Evolutionary conservation across 35 echinoderm and acorn worm species (phyloP), one percentile per base, ranked within the genome.

Genomic region (Ophiothrix spiculata): DNA sequence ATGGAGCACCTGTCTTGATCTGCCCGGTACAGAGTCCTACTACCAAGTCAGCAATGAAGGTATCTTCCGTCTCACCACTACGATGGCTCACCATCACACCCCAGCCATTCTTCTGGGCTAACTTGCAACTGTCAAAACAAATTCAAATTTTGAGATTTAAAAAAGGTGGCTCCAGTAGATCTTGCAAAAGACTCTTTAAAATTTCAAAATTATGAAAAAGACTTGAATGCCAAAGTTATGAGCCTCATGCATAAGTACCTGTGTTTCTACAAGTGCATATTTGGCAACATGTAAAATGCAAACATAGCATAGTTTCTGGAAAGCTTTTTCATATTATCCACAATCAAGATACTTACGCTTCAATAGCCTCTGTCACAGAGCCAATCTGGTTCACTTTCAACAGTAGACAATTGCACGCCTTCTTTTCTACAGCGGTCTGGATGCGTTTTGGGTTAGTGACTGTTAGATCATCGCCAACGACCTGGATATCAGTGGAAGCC

Each of bases 11-110:
- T 0, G 96, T 99, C 79, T 99, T 99, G 32, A 99, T 99, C 83
- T 94, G 96, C 21, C 96, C 96, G 17, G 96, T 99, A 74, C 96
- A 94, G 15, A 99, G 89, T 32, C 96, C 96, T 10, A 99, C 96
- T 38, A 99, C 96, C 82, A 99, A 56, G 39, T 99, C 96, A 56
- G 96, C 96, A 63, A 99, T 99, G 80, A 91, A 91, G 11, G 96
- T 94, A 38, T 99, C 96, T 80, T 99, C 96, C 0, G 96, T 99
- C 46, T 99, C 96, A 1, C 96, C 96, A 77, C 96, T 99, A 37
- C 96, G 92, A 83, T 99, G 96, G 75, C 96, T 99, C 6, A 98
- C 95, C 96, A 99, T 99, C 36, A 99, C 92, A 29, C 95, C 95
- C 95, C 95, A 98, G 28, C 95, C 95, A 56, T 86, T 98, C 14